phyloP scores from a whole-genome alignment of 2,797 vertebrate species.

The Chrosomus eos region DNA sequence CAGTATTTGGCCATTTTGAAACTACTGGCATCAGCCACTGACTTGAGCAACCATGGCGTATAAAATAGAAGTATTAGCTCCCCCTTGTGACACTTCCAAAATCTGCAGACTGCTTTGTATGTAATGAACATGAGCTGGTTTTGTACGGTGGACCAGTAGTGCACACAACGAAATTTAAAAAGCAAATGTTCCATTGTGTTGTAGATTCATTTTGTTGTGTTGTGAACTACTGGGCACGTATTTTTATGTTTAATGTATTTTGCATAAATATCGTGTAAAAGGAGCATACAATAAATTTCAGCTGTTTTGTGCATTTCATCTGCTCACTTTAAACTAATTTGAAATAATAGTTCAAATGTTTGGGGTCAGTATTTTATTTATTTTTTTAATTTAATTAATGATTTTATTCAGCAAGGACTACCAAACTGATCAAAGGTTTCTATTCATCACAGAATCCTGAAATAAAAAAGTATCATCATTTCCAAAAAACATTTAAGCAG shows the following conservation, averaged over 20 bases:
- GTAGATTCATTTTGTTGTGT: no score
- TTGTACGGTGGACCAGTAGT: neutral
- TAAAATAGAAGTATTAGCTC: constrained; percentile 5
- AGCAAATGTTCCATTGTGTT: no score
- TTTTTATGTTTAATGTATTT: neutral
- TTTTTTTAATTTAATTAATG: no score
- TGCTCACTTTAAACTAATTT: neutral
- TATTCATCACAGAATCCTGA: neutral
- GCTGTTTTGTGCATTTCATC: neutral
- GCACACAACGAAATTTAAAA: no score
- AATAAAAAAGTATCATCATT: neutral
- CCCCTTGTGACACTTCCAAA: constrained; percentile 17
- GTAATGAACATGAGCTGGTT: neutral
- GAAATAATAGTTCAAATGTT: neutral
- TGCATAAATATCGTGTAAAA: neutral
- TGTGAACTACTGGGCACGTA: no score
- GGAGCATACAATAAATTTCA: neutral
- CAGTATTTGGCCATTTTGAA: neutral
- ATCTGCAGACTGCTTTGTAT: neutral
- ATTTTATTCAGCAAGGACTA: neutral
- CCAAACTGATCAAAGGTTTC: neutral
- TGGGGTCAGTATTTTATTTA: neutral
- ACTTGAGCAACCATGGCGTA: neutral
- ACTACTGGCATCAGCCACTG: neutral
- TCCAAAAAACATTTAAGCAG: no score